Base-by-base conservation (phyloP, 2,888 invertebrate genomes). In the Mimumesa dahlbomi region DNA sequence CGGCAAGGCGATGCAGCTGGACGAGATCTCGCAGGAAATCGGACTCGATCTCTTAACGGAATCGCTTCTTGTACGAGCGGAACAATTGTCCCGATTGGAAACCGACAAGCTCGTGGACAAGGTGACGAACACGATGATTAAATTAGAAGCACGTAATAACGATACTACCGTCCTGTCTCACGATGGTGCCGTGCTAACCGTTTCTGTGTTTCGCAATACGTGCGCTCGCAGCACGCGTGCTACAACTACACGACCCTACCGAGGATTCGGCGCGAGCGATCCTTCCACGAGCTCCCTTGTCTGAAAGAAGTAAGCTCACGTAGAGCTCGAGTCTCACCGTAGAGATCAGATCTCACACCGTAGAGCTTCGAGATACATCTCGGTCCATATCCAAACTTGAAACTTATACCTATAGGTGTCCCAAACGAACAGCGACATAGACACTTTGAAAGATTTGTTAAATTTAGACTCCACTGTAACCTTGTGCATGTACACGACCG, bases 41-140 rank as follows among this genome's bases (percentile, higher is more conserved):
- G 96, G 95, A 6, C 92, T 95, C 65, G 96, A 96, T 86, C 91
- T 96, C 84, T 95, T 95, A 84, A 94, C 96, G 0, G 97, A 97
- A 84, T 95, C 95, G 48, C 91, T 98, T 66, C 90, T 97, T 59
- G 93, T 96, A 67, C 92, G 97, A 40, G 96, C 96, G 1, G 96
- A 97, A 88, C 96, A 97, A 87, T 91, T 96, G 64, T 92, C 95
- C 21, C 91, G 94, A 81, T 91, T 95, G 50, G 96, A 96, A 90
- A 94, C 94, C 84, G 96, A 96, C 89, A 94, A 95, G 88, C 91
- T 96, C 64, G 95, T 94, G 13, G 96, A 96, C 90, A 95, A 95
- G 93, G 95, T 95, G 90, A 65, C 36, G 9, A 13, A 5, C 25
- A 14, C 62, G 38, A 29, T 53, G 38, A 31, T 25, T 25, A 16